Evolutionary conservation across 2,888 invertebrate species (phyloP).

Genomic region (Rapana venosa): DNA sequence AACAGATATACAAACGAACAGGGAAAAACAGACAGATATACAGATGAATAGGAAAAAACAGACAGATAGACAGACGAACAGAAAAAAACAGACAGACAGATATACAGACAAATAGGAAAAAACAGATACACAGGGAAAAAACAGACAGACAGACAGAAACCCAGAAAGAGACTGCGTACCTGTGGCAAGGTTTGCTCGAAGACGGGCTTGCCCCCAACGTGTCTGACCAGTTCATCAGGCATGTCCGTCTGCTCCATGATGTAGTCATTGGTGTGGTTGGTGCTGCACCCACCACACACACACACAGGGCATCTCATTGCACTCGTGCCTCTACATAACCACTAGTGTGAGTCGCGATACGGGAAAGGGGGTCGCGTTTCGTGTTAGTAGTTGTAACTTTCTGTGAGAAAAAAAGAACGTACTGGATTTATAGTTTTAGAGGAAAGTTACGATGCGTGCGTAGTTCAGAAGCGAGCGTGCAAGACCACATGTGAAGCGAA

Average conservation of each 20-base stretch:
- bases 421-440: too few relatives aligned
- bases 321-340: not conserved
- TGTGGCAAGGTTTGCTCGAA: constrained; percentile 79
- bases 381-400: too few relatives aligned
- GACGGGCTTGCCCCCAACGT: constrained; percentile 80
- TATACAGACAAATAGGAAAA: not conserved
- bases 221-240: constrained; percentile 79
- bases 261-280: constrained; percentile 80
- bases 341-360: too few relatives aligned
- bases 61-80: not conserved
- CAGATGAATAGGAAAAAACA: too few relatives aligned
- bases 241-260: constrained; percentile 78
- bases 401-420: too few relatives aligned
- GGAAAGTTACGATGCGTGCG: too few relatives aligned
- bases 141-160: not conserved
- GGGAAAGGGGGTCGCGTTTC: too few relatives aligned
- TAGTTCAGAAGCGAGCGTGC: too few relatives aligned
- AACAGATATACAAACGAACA: too few relatives aligned
- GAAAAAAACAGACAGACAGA: not conserved
- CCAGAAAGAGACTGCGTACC: constrained; percentile 54
- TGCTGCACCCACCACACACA: constrained; percentile 72
- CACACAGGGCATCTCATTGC: not conserved
- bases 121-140: not conserved
- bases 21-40: too few relatives aligned
- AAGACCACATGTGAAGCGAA: too few relatives aligned